phyloP scores from a whole-genome alignment of 2,888 invertebrate genomes.

The Diploptera punctata region DNA sequence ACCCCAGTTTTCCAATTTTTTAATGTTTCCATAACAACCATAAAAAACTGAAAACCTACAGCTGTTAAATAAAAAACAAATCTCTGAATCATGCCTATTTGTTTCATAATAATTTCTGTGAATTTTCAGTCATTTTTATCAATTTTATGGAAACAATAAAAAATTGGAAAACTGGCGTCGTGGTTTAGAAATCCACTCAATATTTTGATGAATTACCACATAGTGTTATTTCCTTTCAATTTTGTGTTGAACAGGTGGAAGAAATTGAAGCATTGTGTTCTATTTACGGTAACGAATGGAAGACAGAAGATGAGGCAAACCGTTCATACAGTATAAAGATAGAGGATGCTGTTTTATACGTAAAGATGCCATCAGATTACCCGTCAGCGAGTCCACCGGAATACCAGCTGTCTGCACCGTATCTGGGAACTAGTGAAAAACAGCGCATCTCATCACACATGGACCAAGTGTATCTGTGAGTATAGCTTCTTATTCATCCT shows the following conservation, averaged over 20 bases:
- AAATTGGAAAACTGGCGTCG: too few relatives aligned
- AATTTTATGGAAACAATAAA: too few relatives aligned
- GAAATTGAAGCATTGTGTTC: slow-evolving; percentile 76
- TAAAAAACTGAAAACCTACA: too few relatives aligned
- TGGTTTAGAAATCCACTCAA: too few relatives aligned
- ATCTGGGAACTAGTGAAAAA: slow-evolving; percentile 67
- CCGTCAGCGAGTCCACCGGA: slow-evolving; percentile 69
- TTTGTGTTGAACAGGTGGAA: slow-evolving; percentile 61
- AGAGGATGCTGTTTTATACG: slow-evolving; percentile 63
- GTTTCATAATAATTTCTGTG: too few relatives aligned
- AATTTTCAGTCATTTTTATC: too few relatives aligned
- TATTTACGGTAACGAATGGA: slow-evolving; percentile 76
- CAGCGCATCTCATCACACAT: slow-evolving; percentile 61
- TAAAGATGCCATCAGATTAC: slow-evolving; percentile 70
- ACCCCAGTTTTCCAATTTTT: too few relatives aligned
- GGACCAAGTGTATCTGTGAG: slow-evolving; percentile 72
- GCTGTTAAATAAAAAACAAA: too few relatives aligned
- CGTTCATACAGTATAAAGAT: slow-evolving; percentile 68
- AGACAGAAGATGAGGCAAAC: slow-evolving; percentile 62
- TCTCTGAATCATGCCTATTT: too few relatives aligned
- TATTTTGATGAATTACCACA: too few relatives aligned
- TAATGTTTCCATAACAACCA: too few relatives aligned
- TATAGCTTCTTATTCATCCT: neutral
- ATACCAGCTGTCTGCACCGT: slow-evolving; percentile 75
- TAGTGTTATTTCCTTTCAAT: too few relatives aligned